phyloP scores from a whole-genome alignment of 2,113 vertebrate genomes.

The Rhynchomys soricoides region DNA sequence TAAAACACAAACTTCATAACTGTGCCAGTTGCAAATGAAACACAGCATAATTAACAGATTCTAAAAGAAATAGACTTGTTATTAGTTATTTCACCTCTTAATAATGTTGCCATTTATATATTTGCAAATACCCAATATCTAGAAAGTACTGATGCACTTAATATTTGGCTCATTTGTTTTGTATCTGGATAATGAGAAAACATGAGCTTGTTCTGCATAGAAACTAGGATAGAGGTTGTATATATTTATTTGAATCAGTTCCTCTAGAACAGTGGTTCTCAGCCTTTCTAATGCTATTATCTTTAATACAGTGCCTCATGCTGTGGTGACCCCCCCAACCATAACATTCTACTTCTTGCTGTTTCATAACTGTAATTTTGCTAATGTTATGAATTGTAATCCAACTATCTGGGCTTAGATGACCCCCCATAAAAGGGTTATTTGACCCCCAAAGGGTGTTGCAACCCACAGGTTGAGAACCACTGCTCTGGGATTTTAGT shows the following conservation, averaged over 20 bases:
- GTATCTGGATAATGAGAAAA: background rate
- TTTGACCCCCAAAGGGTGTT: no score
- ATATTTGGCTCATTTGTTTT: background rate
- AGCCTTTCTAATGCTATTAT: background rate
- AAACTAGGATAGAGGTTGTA: background rate
- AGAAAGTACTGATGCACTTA: background rate
- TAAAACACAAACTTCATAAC: background rate
- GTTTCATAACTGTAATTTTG: background rate
- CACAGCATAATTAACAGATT: background rate
- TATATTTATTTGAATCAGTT: background rate
- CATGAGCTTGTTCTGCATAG: fast-evolving
- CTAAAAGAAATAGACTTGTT: background rate
- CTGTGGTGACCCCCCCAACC: background rate
- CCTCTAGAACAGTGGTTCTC: background rate
- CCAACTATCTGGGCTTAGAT: background rate
- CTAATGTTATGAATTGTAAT: background rate
- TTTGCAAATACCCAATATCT: background rate
- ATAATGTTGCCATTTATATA: background rate
- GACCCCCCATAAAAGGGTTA: background rate
- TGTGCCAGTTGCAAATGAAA: background rate
- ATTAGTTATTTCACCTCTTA: background rate
- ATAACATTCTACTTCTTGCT: background rate
- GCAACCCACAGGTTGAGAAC: background rate
- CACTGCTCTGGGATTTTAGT: background rate
- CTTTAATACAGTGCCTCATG: background rate